Evolutionary conservation across 2,888 invertebrate genomes (phyloP), one percentile per base, ranked within the genome.

Genomic region (Atrina japonica): DNA sequence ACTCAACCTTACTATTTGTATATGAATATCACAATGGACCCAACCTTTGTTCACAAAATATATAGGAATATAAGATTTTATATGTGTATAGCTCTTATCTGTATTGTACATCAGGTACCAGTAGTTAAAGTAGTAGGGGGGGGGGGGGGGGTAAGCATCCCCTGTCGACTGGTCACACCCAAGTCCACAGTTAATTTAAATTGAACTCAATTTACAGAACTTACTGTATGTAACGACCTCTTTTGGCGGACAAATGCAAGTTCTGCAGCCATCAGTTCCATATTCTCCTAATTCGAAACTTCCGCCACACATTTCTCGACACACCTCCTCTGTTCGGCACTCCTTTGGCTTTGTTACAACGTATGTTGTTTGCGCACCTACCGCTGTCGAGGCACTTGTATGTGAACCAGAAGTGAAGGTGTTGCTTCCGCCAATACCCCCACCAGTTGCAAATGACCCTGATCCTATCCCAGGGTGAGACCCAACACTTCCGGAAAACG

Each of bases 201-300:
- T n/a, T n/a, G n/a, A n/a, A n/a, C n/a, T n/a, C n/a, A n/a, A n/a
- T n/a, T 41, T 16, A 41, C 35, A 35, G 7, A 16, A 30, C 64
- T 64, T 53, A 70, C 70, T 50, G 53, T 66, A 66, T 2, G 49
- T 59, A 7, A 77, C 72, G 30, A 66, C 49, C 40, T 76, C 75
- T 40, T 73, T 79, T 3, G 72, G 52, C 9, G 76, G 76, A 55
- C 79, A 79, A 0, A 68, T 59, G 52, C 76, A 79, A 1, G 76
- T 30, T 25, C 63, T 63, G 60, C 79, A 79, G 3, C 78, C 78
- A 35, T 63, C 68, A 14, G 66, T 50, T 18, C 55, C 60, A 3
- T 52, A 63, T 27, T 63, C 49, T 0, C 77, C 74, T 0, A 79
- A 64, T 43, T 68, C 56, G 25, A 73, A 77, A 9, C 70, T 67